Percentiles rank a stretch among this genome's conserved stretches.
Evolutionary conservation across 2,888 invertebrate species (phyloP).

Genomic region (Drosophila tripunctata): DNA sequence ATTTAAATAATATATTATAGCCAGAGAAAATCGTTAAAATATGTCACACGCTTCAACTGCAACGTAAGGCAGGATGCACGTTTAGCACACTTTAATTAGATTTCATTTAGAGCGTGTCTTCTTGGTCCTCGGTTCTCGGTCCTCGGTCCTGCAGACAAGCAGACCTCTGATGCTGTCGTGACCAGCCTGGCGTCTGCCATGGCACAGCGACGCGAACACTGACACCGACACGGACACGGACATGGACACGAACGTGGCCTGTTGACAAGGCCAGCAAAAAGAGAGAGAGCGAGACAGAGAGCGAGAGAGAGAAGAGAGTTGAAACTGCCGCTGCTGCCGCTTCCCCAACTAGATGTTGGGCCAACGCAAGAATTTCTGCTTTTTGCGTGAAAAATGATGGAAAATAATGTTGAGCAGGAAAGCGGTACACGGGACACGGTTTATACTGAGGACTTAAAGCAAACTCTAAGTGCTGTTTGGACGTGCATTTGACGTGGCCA

Average conservation of each 20-base stretch:
- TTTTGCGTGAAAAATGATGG: slow-evolving; percentile 78
- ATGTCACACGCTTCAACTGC: slow-evolving; percentile 36
- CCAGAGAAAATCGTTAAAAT: slow-evolving; percentile 22
- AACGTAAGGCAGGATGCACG: slow-evolving; percentile 47
- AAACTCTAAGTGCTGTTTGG: slow-evolving; percentile 60
- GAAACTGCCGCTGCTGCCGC: not conserved
- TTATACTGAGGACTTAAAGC: slow-evolving; percentile 48
- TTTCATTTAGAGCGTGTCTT: slow-evolving; percentile 57
- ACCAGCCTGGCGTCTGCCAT: slow-evolving; percentile 9
- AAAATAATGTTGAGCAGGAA: slow-evolving; percentile 65
- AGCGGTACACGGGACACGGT: too few relatives aligned
- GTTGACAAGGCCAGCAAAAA: slow-evolving; percentile 47
- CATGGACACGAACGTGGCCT: slow-evolving; percentile 30
- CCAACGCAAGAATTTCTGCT: slow-evolving; percentile 58
- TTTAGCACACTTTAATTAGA: slow-evolving; percentile 69
- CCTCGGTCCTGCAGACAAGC: not conserved
- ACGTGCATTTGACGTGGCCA: slow-evolving; percentile 72
- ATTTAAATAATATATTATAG: not conserved
- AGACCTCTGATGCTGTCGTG: slow-evolving; percentile 28
- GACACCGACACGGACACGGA: slow-evolving; percentile 34
- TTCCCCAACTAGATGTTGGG: slow-evolving; percentile 2
- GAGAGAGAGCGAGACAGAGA: too few relatives aligned
- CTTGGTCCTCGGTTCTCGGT: slow-evolving; percentile 1
- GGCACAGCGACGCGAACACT: slow-evolving; percentile 1
- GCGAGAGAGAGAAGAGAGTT: too few relatives aligned